These are phyloP conservation scores for Trematomus loennbergii DNA, from an alignment of 2,113 vertebrate genomes.

Conservation along the genomic window DNA sequence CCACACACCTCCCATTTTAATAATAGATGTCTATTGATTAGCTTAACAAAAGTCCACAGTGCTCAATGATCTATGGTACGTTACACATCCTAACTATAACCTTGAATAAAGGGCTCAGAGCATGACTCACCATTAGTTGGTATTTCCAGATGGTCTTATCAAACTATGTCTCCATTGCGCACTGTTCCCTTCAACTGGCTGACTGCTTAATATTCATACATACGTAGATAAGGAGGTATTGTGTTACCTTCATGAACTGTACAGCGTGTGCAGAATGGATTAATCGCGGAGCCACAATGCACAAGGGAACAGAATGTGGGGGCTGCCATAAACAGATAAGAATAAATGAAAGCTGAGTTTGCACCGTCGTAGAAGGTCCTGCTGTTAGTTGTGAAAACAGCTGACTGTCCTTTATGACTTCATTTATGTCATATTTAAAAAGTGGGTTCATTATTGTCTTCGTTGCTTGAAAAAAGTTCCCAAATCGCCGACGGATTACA, in stretches of 20 bases:
- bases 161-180: conserved; percentile 45
- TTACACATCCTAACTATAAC: conserved; percentile 27
- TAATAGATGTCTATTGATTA: conserved; percentile 57
- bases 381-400: conserved; percentile 27
- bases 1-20: neutral
- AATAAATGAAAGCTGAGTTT: conserved; percentile 41
- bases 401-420: conserved; percentile 45
- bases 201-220: conserved; percentile 61
- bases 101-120: conserved; percentile 46
- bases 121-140: conserved; percentile 34
- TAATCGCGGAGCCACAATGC: conserved; percentile 59
- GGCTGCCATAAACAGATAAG: conserved; percentile 58
- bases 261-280: conserved; percentile 52
- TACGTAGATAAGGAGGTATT: conserved; percentile 61
- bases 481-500: conserved; percentile 5
- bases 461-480: conserved; percentile 4
- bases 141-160: conserved; percentile 46
- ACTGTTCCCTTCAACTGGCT: conserved; percentile 22
- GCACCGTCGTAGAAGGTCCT: conserved; percentile 6
- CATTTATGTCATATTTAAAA: conserved; percentile 28
- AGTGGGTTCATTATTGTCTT: conserved; percentile 25
- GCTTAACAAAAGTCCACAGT: conserved; percentile 25
- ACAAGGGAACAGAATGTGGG: conserved; percentile 37
- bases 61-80: conserved; percentile 29
- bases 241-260: conserved; percentile 54